Conservation (phyloP, 2,797 vertebrate genomes). For the Pristis pectinata region DNA sequence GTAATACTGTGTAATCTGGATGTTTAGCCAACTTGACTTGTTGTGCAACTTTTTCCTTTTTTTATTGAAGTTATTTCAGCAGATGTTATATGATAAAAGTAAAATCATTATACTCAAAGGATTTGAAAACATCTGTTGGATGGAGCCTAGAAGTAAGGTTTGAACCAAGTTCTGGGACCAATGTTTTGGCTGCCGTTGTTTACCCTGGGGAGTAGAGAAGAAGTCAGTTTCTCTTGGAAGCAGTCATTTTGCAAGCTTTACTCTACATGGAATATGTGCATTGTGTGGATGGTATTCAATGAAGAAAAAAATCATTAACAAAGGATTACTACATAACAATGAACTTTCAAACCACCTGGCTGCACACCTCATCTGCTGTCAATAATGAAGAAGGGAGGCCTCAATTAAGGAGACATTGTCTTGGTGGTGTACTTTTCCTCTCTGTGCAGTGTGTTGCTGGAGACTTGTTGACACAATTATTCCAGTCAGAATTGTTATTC, state of each 20-base stretch:
- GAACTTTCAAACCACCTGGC: not conserved
- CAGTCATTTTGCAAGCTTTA: not conserved
- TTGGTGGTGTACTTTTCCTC: not conserved
- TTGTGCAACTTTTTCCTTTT: not conserved
- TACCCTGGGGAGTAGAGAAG: not conserved
- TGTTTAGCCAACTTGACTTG: not conserved
- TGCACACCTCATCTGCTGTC: not conserved
- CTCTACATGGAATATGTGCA: not conserved
- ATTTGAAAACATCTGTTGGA: constrained; percentile 10
- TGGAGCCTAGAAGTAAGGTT: not conserved
- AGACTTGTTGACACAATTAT: not conserved
- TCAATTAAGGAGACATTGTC: not conserved
- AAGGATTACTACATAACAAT: not conserved
- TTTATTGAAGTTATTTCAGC: not conserved
- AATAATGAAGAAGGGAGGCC: not conserved
- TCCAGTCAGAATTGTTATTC: not conserved
- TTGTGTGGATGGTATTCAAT: not conserved
- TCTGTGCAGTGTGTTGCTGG: not conserved
- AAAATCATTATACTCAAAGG: not conserved
- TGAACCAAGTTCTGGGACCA: not conserved
- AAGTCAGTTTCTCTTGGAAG: not conserved
- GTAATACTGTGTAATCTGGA: not conserved
- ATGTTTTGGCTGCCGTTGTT: not conserved
- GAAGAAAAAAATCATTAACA: not conserved
- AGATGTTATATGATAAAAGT: constrained; percentile 8